A percentile compares a stretch with the other conserved stretches of the same genome.
Conservation (phyloP, 2,888 invertebrate species). For the Troilus luridus region DNA sequence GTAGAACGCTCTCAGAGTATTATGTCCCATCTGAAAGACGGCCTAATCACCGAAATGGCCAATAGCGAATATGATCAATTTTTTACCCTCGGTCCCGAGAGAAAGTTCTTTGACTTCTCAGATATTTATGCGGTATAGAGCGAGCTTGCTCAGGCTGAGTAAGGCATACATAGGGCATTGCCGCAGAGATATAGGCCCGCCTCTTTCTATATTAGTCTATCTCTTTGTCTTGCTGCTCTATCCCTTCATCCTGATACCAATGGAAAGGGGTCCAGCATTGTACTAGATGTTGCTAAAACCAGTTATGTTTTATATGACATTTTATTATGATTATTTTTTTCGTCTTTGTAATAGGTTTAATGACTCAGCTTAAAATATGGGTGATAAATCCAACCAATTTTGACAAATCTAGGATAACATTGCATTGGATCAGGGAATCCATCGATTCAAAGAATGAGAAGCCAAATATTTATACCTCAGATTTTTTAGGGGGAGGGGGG, state of each 20-base stretch:
- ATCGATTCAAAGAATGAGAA: no score
- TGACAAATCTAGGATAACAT: no score
- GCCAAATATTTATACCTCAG: no score
- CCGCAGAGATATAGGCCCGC: background rate
- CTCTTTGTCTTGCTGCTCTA: constrained; percentile 4
- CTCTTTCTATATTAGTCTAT: background rate
- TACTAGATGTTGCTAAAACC: background rate
- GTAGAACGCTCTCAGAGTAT: background rate
- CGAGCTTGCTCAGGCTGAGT: background rate
- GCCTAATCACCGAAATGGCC: constrained; percentile 20
- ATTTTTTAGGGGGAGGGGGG: no score
- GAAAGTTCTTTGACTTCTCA: background rate
- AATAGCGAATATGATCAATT: background rate
- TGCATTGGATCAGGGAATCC: no score
- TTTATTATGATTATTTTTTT: no score
- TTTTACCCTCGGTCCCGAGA: background rate
- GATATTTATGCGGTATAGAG: constrained; percentile 13
- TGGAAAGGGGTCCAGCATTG: background rate
- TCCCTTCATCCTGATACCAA: background rate
- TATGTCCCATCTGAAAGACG: background rate
- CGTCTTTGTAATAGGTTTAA: no score
- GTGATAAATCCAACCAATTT: no score
- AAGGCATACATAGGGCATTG: constrained; percentile 18
- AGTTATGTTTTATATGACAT: no score
- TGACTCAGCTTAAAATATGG: no score